phyloP scores from a whole-genome alignment of 2,113 vertebrate genomes.

The Miniopterus natalensis region DNA sequence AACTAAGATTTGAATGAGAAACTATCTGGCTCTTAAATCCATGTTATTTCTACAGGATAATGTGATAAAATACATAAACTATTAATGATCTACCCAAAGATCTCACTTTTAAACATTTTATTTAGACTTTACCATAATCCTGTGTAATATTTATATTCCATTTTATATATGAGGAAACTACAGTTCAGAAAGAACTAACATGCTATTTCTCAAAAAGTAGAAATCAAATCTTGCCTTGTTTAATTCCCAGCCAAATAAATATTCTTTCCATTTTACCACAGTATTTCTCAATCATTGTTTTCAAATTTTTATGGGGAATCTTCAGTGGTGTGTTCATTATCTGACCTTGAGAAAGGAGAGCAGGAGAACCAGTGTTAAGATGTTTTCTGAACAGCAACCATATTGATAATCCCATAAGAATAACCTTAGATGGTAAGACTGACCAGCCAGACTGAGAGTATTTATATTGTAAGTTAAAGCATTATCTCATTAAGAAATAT shows the following conservation, averaged over 20 bases:
- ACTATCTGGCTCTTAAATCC: not conserved
- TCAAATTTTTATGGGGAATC: not conserved
- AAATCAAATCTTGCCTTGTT: not conserved
- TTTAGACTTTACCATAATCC: not conserved
- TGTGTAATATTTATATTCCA: not conserved
- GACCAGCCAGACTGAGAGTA: too few species aligned
- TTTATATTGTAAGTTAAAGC: not conserved
- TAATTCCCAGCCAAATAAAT: not conserved
- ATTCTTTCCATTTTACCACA: not conserved
- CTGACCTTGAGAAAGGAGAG: not conserved
- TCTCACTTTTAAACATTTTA: not conserved
- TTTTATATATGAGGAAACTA: not conserved
- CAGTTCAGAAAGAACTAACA: not conserved
- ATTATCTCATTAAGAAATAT: not conserved
- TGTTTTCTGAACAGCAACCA: not conserved
- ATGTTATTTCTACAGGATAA: not conserved
- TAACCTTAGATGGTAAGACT: not conserved
- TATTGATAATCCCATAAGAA: not conserved
- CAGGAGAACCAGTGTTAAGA: not conserved
- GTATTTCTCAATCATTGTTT: not conserved
- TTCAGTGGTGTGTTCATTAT: not conserved
- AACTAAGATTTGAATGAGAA: conserved; percentile 9
- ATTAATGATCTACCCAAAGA: not conserved
- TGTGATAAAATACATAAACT: not conserved
- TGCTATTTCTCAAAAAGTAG: not conserved